Percentiles rank a stretch among this genome's conserved stretches.
These are phyloP conservation scores for Tetrax tetrax DNA, from an alignment of 2,113 vertebrate species.

Conservation along the genomic window DNA sequence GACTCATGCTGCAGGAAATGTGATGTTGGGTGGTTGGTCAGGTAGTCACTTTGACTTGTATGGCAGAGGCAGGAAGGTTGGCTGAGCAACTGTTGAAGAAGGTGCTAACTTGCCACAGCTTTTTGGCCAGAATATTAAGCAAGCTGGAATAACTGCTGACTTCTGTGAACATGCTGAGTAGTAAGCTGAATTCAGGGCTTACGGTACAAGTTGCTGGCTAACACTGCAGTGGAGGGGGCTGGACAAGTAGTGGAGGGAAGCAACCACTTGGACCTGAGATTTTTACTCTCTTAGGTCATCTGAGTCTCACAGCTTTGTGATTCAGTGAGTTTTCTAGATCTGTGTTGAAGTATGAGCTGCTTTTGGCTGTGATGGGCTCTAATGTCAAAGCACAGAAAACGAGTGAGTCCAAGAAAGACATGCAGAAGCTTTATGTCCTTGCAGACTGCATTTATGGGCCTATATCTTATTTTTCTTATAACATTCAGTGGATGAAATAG, in stretches of 20 bases:
- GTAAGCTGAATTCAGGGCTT: neutral
- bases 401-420: neutral
- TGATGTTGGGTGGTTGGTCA: neutral
- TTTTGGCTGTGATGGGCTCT: neutral
- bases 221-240: neutral
- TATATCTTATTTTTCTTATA: neutral
- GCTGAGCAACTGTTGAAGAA: neutral
- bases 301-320: neutral
- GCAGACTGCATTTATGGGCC: neutral
- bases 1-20: neutral
- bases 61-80: neutral
- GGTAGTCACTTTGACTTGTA: rapidly evolving
- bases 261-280: neutral
- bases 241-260: neutral
- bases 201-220: neutral
- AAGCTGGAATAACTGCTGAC: neutral
- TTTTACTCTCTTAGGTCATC: neutral
- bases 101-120: neutral
- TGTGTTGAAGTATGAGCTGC: neutral
- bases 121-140: neutral
- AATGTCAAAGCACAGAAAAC: neutral
- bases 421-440: neutral
- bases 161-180: neutral
- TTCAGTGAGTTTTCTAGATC: neutral
- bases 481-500: neutral